phyloP scores from a whole-genome alignment of 2,797 vertebrate genomes.

The Ateles fusciceps region DNA sequence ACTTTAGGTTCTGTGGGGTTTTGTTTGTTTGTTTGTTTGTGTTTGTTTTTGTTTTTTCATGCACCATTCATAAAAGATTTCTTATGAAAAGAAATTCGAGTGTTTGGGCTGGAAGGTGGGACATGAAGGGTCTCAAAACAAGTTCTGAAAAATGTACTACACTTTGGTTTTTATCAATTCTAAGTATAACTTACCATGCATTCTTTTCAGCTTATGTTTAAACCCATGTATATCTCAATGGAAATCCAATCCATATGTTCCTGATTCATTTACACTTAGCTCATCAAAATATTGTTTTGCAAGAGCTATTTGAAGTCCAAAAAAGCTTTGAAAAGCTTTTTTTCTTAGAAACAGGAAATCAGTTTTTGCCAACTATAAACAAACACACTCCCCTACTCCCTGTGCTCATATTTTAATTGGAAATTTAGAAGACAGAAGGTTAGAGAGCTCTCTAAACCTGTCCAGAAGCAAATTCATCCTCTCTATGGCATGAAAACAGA shows the following conservation, averaged over 20 bases:
- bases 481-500: background rate
- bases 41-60: background rate
- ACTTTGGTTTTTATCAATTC: slow-evolving; percentile 71
- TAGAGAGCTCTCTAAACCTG: slow-evolving; percentile 69
- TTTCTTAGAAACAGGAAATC: slow-evolving; percentile 81
- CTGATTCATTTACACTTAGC: slow-evolving; percentile 82
- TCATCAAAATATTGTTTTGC: slow-evolving; percentile 82
- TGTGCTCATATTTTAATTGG: slow-evolving; percentile 74
- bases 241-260: slow-evolving; percentile 80
- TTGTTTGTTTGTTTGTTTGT: too few species aligned
- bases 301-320: slow-evolving; percentile 81
- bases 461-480: slow-evolving; percentile 41
- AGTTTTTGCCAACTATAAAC: slow-evolving; percentile 78
- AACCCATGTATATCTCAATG: slow-evolving; percentile 72
- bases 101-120: slow-evolving; percentile 1
- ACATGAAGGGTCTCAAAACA: slow-evolving; percentile 67
- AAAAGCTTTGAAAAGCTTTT: slow-evolving; percentile 78
- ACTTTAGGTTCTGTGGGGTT: too few species aligned
- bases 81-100: slow-evolving; percentile 19
- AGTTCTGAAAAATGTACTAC: slow-evolving; percentile 58
- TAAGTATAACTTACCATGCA: slow-evolving; percentile 69
- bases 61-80: slow-evolving; percentile 31
- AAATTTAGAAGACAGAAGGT: slow-evolving; percentile 75
- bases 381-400: slow-evolving; percentile 75
- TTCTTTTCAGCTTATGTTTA: slow-evolving; percentile 70